These are phyloP conservation scores for Eupeodes latifasciatus DNA, from an alignment of 2,888 invertebrate species.

Conservation along the genomic window DNA sequence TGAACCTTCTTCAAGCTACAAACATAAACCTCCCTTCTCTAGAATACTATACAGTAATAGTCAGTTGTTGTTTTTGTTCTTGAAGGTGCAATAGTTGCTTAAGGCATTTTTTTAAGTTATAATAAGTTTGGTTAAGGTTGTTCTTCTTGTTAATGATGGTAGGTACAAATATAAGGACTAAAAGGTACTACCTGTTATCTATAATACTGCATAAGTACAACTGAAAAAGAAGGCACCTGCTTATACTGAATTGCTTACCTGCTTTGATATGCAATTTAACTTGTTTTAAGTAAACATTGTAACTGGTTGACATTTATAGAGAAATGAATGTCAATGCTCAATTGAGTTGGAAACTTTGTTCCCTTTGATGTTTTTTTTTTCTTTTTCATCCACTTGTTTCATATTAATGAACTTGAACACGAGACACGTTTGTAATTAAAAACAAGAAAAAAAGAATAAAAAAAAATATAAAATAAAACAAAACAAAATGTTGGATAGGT, in stretches of 20 bases:
- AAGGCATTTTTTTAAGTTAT: conserved; percentile 16
- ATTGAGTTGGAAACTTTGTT: conserved; percentile 37
- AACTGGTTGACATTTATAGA: conserved; percentile 56
- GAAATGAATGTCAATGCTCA: conserved; percentile 64
- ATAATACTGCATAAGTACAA: no score
- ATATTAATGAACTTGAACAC: conserved; percentile 13
- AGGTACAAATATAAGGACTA: not conserved
- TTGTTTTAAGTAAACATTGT: conserved; percentile 41
- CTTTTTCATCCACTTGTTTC: not conserved
- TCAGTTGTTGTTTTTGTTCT: conserved; percentile 14
- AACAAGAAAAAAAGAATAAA: no score
- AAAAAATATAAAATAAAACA: no score
- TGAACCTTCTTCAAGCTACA: conserved; percentile 4
- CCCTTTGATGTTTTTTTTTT: conserved; percentile 14
- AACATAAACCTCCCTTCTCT: not conserved
- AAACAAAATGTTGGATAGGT: no score
- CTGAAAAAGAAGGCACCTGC: not conserved
- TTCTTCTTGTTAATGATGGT: no score
- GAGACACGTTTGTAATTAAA: not conserved
- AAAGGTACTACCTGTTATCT: not conserved
- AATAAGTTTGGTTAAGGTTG: not conserved
- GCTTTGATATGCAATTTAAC: conserved; percentile 24
- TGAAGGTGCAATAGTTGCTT: conserved; percentile 50
- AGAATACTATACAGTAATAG: no score
- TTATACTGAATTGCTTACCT: not conserved